phyloP scores from a whole-genome alignment of 2,888 invertebrate species.

The Endomychus coccineus region DNA sequence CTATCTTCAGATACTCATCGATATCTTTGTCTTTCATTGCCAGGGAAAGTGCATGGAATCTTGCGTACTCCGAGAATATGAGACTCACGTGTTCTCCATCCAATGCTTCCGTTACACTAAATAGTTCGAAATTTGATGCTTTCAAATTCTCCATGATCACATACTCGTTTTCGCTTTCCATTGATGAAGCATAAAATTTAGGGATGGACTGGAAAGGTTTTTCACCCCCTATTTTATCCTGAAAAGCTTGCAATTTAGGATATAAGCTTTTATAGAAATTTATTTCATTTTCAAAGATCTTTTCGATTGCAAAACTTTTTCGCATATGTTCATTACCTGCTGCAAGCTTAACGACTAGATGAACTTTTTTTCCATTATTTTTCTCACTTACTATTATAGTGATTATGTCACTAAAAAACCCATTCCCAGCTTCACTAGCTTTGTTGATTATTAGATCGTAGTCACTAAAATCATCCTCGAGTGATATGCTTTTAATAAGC shows the following conservation, averaged over 20 bases:
- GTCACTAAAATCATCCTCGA: too few relatives aligned
- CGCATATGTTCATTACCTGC: conserved; percentile 14
- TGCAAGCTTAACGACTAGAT: conserved; percentile 16
- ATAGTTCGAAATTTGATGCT: conserved; percentile 13
- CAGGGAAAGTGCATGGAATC: conserved; percentile 15
- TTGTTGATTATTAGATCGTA: conserved; percentile 2
- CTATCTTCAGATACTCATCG: too few relatives aligned
- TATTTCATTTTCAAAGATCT: conserved; percentile 24
- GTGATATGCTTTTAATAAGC: too few relatives aligned
- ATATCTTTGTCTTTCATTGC: conserved; percentile 12
- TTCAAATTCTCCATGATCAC: conserved; percentile 22
- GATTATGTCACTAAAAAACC: conserved; percentile 17
- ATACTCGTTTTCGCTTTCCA: conserved; percentile 13
- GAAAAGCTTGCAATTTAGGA: conserved; percentile 22
- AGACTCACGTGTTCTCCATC: conserved; percentile 20
- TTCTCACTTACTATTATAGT: conserved; percentile 6
- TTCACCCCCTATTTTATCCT: conserved; percentile 17
- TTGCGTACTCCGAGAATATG: conserved; percentile 11
- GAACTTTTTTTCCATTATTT: conserved; percentile 4
- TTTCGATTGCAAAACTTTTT: conserved; percentile 12
- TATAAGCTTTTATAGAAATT: conserved; percentile 25
- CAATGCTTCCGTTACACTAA: conserved; percentile 14
- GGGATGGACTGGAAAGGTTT: neutral
- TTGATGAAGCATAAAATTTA: conserved; percentile 7
- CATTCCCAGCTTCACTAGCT: conserved; percentile 17